Evolutionary conservation across 2,113 vertebrate species (phyloP), one percentile per base, ranked within the genome.

Genomic region (Osmerus mordax): DNA sequence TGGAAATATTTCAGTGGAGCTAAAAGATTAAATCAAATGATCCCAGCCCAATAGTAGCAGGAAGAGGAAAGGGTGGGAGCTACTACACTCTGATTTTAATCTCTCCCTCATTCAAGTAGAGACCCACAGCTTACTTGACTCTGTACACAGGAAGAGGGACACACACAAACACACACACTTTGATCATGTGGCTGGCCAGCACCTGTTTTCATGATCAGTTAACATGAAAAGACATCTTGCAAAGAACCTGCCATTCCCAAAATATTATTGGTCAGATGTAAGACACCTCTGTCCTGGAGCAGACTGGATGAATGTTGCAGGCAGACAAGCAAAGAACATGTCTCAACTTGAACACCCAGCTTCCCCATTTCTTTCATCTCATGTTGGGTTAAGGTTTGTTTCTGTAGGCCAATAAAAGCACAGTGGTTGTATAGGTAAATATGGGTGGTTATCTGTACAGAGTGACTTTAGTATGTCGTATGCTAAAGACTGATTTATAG

Each of bases 1-100:
- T 47, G 41, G 41, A 47, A 47, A 47, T 47, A 12, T 47, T 18
- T 47, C 4, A 65, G 12, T 1, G 13, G 21, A 23, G 2, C 47
- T 54, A 8, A 59, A 41, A 4, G 51, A 75, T 73, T 63, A 66
- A 64, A 67, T 54, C 55, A 66, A 54, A 73, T 21, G 47, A 65
- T 68, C 64, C 65, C n/a, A 56, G 19, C 58, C 16, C n/a, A 1
- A 47, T 18, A 70, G 52, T 3, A 68, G 54, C 29, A 13, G 47
- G 5, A 71, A 81, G 77, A 84, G 85, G 75, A 85, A 84, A 81
- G 70, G 81, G 75, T 79, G 79, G 80, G 21, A 68, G 73, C 64
- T 71, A 51, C 69, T 80, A 15, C 18, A 19, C 36, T 47, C 19
- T 71, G 74, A 79, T 80, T 76, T 75, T 13, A 52, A 79, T 82